Percentiles rank a stretch among this genome's conserved stretches.
Conservation (phyloP, 2,797 vertebrate species). For the Myotis planiceps region DNA sequence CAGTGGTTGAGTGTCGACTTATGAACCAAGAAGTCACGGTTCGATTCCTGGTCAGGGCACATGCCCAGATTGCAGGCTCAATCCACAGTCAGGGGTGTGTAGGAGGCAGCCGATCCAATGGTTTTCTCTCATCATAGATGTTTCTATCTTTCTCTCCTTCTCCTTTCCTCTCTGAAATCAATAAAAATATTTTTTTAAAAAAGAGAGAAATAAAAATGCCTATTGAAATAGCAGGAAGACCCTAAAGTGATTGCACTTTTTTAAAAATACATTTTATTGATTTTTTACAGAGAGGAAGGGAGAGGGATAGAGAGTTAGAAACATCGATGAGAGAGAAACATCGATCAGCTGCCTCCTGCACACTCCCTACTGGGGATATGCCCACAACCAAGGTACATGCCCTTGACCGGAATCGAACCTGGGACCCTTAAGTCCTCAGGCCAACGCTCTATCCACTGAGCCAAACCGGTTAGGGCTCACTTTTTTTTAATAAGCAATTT, state of each 20-base stretch:
- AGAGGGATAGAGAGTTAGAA: too few species aligned
- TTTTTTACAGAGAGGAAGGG: too few species aligned
- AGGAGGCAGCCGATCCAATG: neutral
- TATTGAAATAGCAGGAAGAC: constrained; percentile 12
- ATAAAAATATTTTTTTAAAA: too few species aligned
- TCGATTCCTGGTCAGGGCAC: neutral
- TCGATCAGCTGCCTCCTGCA: too few species aligned
- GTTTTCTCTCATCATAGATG: neutral
- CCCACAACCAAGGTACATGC: too few species aligned
- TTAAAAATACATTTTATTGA: neutral
- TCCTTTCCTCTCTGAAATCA: neutral
- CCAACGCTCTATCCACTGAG: too few species aligned
- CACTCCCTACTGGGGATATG: too few species aligned
- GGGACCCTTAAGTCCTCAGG: too few species aligned
- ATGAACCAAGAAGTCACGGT: neutral
- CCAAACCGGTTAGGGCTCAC: neutral
- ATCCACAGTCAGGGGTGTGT: neutral
- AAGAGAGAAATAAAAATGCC: constrained; percentile 19
- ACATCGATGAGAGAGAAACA: too few species aligned
- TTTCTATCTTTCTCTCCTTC: neutral
- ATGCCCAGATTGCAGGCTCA: neutral
- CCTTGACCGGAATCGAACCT: too few species aligned
- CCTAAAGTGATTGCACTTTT: neutral
- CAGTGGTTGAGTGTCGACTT: neutral
- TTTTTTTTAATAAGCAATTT: neutral